phyloP scores from a whole-genome alignment of 2,888 invertebrate genomes.

The Diloba caeruleocephala region DNA sequence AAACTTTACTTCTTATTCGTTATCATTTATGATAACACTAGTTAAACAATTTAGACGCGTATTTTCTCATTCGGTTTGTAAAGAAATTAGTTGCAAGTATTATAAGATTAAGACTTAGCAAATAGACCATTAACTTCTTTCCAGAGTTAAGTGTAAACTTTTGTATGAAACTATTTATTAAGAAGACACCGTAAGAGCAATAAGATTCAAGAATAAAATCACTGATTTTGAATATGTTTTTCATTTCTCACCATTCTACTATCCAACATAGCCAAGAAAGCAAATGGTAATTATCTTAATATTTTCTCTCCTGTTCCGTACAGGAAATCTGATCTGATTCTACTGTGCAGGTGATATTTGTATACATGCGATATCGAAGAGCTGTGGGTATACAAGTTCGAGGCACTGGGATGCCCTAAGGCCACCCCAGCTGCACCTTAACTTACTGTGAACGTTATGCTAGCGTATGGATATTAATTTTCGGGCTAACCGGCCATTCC shows the following conservation, averaged over 20 bases:
- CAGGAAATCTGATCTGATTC: too few relatives aligned
- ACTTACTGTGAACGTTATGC: too few relatives aligned
- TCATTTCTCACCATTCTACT: slow-evolving; percentile 30
- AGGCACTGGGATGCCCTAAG: too few relatives aligned
- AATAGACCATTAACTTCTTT: slow-evolving; percentile 41
- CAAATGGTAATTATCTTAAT: too few relatives aligned
- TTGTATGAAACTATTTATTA: slow-evolving; percentile 82
- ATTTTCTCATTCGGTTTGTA: slow-evolving; percentile 72
- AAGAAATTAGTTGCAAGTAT: slow-evolving; percentile 74
- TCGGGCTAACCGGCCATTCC: too few relatives aligned
- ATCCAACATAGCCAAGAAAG: not conserved
- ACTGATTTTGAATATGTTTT: slow-evolving; percentile 71
- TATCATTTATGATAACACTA: slow-evolving; percentile 41
- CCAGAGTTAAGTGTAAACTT: slow-evolving; percentile 70
- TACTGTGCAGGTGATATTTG: too few relatives aligned
- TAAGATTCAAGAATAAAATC: slow-evolving; percentile 79
- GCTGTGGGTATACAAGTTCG: too few relatives aligned
- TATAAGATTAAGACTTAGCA: slow-evolving; percentile 68
- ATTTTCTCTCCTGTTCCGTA: too few relatives aligned
- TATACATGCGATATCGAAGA: too few relatives aligned
- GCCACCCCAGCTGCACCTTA: too few relatives aligned
- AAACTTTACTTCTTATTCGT: slow-evolving; percentile 52
- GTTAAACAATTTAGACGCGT: slow-evolving; percentile 66
- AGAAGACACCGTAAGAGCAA: slow-evolving; percentile 62
- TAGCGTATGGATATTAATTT: too few relatives aligned